Percentiles rank a stretch among this genome's conserved stretches.
Evolutionary conservation across 2,888 invertebrate species (phyloP).

Genomic region (Danaus chrysippus): DNA sequence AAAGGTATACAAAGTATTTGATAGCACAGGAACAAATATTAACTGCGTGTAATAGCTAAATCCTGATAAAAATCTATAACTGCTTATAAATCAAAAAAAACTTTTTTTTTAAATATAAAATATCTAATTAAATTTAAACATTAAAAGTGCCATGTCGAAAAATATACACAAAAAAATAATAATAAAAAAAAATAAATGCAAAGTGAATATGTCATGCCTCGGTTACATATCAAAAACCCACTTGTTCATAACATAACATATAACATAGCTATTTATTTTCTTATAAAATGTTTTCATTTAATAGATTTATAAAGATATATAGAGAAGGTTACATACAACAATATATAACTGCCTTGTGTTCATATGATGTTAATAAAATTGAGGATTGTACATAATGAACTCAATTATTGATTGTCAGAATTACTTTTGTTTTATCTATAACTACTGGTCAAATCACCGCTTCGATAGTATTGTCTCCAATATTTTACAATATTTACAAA

Average conservation of each 20-base stretch:
- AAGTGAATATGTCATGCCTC: constrained; percentile 16
- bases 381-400: background rate
- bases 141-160: constrained; percentile 53
- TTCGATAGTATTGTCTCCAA: background rate
- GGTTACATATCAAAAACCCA: background rate
- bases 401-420: background rate
- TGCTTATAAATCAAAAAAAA: constrained; percentile 39
- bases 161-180: constrained; percentile 47
- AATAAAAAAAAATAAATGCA: constrained; percentile 53
- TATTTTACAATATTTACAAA: too few species aligned
- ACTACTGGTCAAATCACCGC: background rate
- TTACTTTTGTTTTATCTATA: background rate
- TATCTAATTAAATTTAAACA: constrained; percentile 45
- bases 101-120: constrained; percentile 38
- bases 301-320: background rate
- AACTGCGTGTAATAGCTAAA: constrained; percentile 37
- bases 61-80: constrained; percentile 19
- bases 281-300: background rate
- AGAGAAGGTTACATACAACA: background rate
- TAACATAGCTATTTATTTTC: background rate
- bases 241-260: background rate
- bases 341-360: constrained; percentile 5
- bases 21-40: constrained; percentile 45
- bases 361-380: background rate
- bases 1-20: constrained; percentile 33